Base-by-base conservation (phyloP, 1,140 invertebrate genomes). In the Plectrocnemia conspersa region DNA sequence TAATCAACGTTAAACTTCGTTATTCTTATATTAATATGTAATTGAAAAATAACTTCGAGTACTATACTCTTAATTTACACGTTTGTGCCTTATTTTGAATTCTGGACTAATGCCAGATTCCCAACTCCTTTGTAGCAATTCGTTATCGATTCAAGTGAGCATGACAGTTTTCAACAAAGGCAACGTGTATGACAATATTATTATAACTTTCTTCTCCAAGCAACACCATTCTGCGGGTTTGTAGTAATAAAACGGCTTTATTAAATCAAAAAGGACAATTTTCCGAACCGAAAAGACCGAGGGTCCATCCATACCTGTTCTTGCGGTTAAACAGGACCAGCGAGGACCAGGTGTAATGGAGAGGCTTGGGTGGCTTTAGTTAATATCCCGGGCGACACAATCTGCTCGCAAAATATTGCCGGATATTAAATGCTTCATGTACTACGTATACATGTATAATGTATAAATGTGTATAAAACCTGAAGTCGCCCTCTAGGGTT, bases 331-430 rank as follows among this genome's bases (percentile, higher is more conserved):
- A n/a, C n/a, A n/a, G n/a, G n/a, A n/a, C n/a, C n/a, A n/a, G n/a
- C n/a, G n/a, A 56, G 54, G 45, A 38, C 46, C 54, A 24, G 41
- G 21, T 33, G 32, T 56, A 56, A 56, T 56, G 54, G 54, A 36
- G 36, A 45, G 24, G 41, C 25, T 40, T 18, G 42, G 15, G 27
- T 41, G 13, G 35, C 50, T 10, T 3, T 19, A 25, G 27, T 46
- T 60, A 60, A 60, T 60, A 60, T 56, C 58, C 50, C 36, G 44
- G 54, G 42, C 58, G 58, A 56, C 53, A 47, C 58, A 60, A 60
- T 56, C 54, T 60, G 49, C 53, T 41, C 46, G 44, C 18, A 50
- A 60, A 60, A 60, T 60, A 56, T 60, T 49, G 29, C 54, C 50
- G 25, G 48, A 60, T 60, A 60, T 59, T 52, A 59, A 59, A 49